phyloP scores from a whole-genome alignment of 2,797 vertebrate species.

The Mormyrops attenuatus region DNA sequence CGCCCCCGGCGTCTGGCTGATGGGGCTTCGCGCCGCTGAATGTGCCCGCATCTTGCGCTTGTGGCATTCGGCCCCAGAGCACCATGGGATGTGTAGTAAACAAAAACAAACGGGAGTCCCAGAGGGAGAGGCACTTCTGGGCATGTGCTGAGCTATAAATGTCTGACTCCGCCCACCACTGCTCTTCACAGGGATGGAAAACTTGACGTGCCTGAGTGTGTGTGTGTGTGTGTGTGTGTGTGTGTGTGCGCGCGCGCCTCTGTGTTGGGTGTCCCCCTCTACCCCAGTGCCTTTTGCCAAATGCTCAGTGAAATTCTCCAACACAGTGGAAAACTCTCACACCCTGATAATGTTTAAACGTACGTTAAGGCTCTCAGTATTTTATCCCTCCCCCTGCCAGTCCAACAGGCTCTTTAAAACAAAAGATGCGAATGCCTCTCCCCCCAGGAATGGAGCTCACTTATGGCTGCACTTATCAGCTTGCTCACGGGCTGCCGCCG shows the following conservation, averaged over 20 bases:
- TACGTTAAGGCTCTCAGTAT: not conserved
- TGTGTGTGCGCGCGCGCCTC: not conserved
- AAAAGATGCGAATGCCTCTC: not conserved
- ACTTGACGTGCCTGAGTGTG: not conserved
- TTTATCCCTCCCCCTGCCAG: not conserved
- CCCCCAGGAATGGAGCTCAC: too few relatives aligned
- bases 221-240: not conserved
- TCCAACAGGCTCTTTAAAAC: not conserved
- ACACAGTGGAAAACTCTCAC: not conserved
- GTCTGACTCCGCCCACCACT: not conserved
- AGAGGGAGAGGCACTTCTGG: not conserved
- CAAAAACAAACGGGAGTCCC: not conserved
- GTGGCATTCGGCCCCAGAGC: not conserved
- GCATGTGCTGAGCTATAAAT: not conserved
- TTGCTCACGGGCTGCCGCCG: not conserved
- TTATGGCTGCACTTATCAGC: not conserved
- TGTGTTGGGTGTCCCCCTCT: not conserved
- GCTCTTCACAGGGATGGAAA: not conserved
- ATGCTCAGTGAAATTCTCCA: not conserved
- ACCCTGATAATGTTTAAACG: not conserved
- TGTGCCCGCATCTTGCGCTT: not conserved
- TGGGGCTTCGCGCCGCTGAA: not conserved
- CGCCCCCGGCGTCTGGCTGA: not conserved
- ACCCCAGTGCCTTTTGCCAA: not conserved
- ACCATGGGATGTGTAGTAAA: slow-evolving; percentile 12